Evolutionary conservation across 2,113 vertebrate genomes (phyloP).

Genomic region (Pluvialis apricaria): DNA sequence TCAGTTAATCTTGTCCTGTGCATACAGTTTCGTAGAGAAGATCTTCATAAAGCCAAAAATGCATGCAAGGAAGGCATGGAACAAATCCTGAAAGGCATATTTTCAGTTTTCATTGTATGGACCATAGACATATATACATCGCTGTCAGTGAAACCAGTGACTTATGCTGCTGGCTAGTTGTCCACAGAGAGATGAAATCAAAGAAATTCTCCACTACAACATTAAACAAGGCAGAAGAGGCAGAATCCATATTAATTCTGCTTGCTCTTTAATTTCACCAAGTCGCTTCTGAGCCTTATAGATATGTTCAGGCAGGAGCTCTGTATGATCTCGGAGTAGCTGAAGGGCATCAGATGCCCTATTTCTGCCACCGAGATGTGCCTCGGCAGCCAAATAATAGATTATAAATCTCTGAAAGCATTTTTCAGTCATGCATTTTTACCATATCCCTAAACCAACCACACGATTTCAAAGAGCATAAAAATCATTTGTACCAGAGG

Average conservation of each 20-base stretch:
- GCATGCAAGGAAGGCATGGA: rapidly evolving
- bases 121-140: neutral
- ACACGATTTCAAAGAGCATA: constrained; percentile 24
- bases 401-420: constrained; percentile 30
- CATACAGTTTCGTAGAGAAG: neutral
- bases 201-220: neutral
- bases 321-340: constrained; percentile 27
- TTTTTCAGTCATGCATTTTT: constrained; percentile 47
- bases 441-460: constrained; percentile 1
- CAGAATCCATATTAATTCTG: constrained; percentile 18
- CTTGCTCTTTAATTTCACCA: constrained; percentile 20
- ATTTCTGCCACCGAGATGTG: constrained; percentile 44
- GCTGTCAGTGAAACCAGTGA: rapidly evolving
- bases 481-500: constrained; percentile 31
- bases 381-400: constrained; percentile 12
- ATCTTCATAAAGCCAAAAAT: neutral
- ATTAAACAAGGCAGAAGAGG: neutral
- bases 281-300: neutral
- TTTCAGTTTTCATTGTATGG: neutral
- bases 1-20: neutral
- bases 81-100: rapidly evolving
- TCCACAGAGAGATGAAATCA: neutral
- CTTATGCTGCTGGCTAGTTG: neutral
- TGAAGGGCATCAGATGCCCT: constrained; percentile 53
- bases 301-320: constrained; percentile 8